A percentile compares a stretch with the other conserved stretches of the same genome.
phyloP scores from a whole-genome alignment of 2,888 invertebrate genomes.

The Andrena chrysosceles region DNA sequence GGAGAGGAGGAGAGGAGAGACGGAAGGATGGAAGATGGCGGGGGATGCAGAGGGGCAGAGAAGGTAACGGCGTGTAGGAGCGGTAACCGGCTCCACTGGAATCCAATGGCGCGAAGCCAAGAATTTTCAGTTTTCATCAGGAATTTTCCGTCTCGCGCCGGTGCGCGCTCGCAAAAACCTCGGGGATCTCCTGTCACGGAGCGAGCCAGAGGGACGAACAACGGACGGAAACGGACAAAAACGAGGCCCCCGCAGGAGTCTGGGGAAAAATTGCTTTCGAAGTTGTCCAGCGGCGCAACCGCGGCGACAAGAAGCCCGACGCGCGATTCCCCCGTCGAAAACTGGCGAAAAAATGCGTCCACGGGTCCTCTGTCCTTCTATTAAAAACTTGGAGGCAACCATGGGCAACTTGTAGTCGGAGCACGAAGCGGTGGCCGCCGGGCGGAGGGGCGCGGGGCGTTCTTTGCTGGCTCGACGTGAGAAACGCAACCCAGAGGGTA shows the following conservation, averaged over 20 bases:
- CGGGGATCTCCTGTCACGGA: constrained; percentile 4
- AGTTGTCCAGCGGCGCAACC: constrained; percentile 31
- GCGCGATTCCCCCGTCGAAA: neutral
- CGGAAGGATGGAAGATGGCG: constrained; percentile 19
- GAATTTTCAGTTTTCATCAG: constrained; percentile 64
- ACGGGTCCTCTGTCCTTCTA: neutral
- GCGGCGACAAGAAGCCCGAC: neutral
- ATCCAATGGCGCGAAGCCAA: constrained; percentile 81
- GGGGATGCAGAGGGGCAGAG: constrained; percentile 59
- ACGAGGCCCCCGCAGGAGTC: constrained; percentile 5
- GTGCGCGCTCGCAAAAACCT: constrained; percentile 30
- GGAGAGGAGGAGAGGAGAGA: constrained; percentile 1
- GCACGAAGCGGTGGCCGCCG: constrained; percentile 10
- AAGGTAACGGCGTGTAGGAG: constrained; percentile 82
- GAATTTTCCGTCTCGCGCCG: constrained; percentile 48
- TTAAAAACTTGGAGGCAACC: neutral
- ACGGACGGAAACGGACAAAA: constrained; percentile 37
- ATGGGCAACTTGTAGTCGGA: constrained; percentile 1
- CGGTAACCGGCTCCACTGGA: constrained; percentile 83
- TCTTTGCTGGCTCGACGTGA: neutral
- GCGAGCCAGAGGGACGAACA: constrained; percentile 39
- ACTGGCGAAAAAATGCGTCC: constrained; percentile 15
- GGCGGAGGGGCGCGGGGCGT: neutral
- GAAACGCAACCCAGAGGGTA: too few species aligned
- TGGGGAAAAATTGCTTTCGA: constrained; percentile 37